Conservation (phyloP, 2,113 vertebrate genomes). For the Callionymus lyra region DNA sequence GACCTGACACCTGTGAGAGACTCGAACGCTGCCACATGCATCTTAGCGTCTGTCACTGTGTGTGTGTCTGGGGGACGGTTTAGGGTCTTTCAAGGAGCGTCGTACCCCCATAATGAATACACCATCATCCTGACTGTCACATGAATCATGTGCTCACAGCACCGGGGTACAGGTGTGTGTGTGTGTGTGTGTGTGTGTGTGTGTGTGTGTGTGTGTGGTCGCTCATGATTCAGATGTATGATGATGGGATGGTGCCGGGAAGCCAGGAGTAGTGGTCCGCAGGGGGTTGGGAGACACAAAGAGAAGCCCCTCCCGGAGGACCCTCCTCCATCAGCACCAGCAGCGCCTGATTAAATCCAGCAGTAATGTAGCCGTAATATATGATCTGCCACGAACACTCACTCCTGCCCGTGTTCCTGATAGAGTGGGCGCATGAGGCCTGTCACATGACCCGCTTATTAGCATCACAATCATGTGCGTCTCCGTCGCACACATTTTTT, state of each 20-base stretch:
- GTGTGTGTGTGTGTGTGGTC: neutral
- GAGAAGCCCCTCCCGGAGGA: conserved; percentile 43
- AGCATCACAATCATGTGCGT: neutral
- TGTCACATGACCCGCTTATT: conserved; percentile 37
- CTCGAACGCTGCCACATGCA: conserved; percentile 27
- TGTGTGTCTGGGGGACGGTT: conserved; percentile 43
- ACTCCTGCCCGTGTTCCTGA: conserved; percentile 30
- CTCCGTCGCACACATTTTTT: conserved; percentile 4
- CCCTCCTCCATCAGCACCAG: conserved; percentile 33
- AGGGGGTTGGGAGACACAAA: conserved; percentile 45
- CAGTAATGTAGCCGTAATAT: conserved; percentile 41
- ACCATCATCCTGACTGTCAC: conserved; percentile 46
- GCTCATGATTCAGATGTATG: neutral
- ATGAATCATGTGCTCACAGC: conserved; percentile 44
- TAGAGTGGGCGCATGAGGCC: conserved; percentile 26
- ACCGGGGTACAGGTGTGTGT: conserved; percentile 1
- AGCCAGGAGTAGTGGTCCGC: conserved; percentile 15
- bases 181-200: conserved; percentile 23
- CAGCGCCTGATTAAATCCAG: conserved; percentile 50
- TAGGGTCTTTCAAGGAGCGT: conserved; percentile 51
- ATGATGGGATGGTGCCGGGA: conserved; percentile 1
- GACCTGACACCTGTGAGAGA: conserved; percentile 30
- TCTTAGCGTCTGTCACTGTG: conserved; percentile 37
- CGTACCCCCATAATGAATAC: conserved; percentile 53
- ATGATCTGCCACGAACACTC: conserved; percentile 14